Evolutionary conservation across 1,140 invertebrate genomes (phyloP).

Genomic region (Dreissena rostriformis): DNA sequence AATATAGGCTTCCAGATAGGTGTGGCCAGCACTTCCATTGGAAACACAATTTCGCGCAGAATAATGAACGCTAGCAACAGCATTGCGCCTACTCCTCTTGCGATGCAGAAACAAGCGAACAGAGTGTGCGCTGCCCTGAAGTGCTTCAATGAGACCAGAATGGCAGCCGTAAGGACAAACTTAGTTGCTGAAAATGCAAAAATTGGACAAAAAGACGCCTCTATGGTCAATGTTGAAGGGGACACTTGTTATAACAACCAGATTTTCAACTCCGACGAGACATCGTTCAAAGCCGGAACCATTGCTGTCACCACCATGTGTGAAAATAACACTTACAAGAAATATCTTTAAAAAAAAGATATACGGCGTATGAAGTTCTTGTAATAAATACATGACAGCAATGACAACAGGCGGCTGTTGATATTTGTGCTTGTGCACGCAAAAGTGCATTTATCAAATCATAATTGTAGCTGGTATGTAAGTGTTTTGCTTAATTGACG

Average conservation of each 20-base stretch:
- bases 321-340: slow-evolving; percentile 43
- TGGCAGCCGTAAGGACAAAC: neutral
- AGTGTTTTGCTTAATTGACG: too few relatives aligned
- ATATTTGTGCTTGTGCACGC: too few relatives aligned
- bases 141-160: neutral
- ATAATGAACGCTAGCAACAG: neutral
- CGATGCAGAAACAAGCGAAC: neutral
- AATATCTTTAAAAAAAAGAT: too few relatives aligned
- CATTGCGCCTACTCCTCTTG: neutral
- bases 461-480: too few relatives aligned
- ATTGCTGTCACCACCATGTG: slow-evolving; percentile 1
- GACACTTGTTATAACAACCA: slow-evolving; percentile 22
- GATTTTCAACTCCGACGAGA: slow-evolving; percentile 3
- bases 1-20: slow-evolving; percentile 28
- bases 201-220: neutral
- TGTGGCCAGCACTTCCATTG: slow-evolving; percentile 3
- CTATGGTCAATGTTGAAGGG: slow-evolving; percentile 26
- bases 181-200: neutral
- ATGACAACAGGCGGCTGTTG: too few relatives aligned
- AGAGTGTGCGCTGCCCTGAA: neutral
- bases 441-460: too few relatives aligned
- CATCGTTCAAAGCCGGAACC: slow-evolving; percentile 21
- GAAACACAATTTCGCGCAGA: neutral
- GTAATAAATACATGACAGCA: too few relatives aligned
- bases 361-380: too few relatives aligned